Percentiles rank a stretch among this genome's conserved stretches.
These are phyloP conservation scores for Drosophila nigricruria DNA, from an alignment of 2,888 invertebrate genomes.

Conservation along the genomic window DNA sequence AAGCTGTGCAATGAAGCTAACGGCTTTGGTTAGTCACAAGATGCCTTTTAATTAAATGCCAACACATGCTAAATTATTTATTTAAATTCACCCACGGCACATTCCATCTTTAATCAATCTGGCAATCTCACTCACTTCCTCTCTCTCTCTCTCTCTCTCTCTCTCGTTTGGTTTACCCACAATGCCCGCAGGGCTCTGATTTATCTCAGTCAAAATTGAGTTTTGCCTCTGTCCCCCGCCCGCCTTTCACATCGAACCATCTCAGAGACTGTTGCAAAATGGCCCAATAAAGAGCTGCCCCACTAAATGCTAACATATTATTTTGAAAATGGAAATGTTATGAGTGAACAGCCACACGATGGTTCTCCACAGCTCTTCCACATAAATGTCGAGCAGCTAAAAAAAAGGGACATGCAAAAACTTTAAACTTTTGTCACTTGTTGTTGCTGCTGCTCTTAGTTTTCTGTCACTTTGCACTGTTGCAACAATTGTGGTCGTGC, in stretches of 20 bases:
- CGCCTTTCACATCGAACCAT: background rate
- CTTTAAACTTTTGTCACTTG: conserved; percentile 21
- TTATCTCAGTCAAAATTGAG: conserved; percentile 48
- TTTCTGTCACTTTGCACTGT: conserved; percentile 32
- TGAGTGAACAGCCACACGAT: conserved; percentile 9
- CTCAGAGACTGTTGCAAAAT: conserved; percentile 27
- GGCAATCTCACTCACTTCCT: background rate
- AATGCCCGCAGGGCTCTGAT: conserved; percentile 29
- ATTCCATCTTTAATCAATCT: conserved; percentile 34
- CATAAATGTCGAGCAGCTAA: conserved; percentile 23
- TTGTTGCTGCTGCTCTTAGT: conserved; percentile 23
- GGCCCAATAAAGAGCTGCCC: background rate
- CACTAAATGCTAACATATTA: conserved; percentile 7
- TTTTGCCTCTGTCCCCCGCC: conserved; percentile 14
- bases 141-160: background rate
- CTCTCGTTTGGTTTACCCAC: conserved; percentile 3
- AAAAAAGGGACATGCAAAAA: conserved; percentile 13
- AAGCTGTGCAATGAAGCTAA: conserved; percentile 58
- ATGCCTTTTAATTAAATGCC: conserved; percentile 59
- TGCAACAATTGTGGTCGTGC: conserved; percentile 30
- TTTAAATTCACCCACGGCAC: conserved; percentile 33
- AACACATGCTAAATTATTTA: conserved; percentile 57
- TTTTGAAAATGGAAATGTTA: conserved; percentile 5
- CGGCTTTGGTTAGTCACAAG: conserved; percentile 42
- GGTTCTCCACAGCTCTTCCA: conserved; percentile 19